phyloP scores from a whole-genome alignment of 2,797 vertebrate genomes.

The Graptemys geographica region DNA sequence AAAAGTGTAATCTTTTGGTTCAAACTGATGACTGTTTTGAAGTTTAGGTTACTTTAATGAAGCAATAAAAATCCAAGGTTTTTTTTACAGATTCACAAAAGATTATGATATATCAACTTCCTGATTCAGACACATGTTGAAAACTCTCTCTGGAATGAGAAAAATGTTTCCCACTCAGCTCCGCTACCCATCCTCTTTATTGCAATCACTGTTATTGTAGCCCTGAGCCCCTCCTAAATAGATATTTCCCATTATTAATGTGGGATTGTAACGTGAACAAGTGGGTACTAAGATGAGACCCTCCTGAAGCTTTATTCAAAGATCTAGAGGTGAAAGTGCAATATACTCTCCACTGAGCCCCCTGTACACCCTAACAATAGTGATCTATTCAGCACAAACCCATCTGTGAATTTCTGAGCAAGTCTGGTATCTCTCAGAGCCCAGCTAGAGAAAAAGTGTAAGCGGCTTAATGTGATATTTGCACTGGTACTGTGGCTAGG shows the following conservation, averaged over 20 bases:
- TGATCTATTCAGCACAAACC: fast-evolving
- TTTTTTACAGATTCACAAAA: too few relatives aligned
- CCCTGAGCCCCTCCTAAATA: not conserved
- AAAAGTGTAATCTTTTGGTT: constrained; percentile 42
- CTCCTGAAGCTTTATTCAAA: not conserved
- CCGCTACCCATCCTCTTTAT: not conserved
- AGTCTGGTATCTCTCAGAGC: not conserved
- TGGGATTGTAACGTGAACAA: not conserved
- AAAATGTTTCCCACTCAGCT: constrained; percentile 10
- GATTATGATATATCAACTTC: not conserved
- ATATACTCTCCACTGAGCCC: not conserved
- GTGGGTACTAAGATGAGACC: not conserved
- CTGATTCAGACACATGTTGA: constrained; percentile 3
- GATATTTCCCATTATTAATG: not conserved
- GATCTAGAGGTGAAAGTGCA: not conserved
- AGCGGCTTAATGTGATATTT: constrained; percentile 13
- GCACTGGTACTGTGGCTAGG: not conserved
- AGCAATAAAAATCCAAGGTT: too few relatives aligned
- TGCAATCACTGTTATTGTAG: not conserved
- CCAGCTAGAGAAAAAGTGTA: not conserved
- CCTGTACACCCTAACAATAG: not conserved
- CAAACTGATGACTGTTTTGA: constrained; percentile 67
- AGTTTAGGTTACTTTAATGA: constrained; percentile 66
- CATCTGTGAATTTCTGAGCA: not conserved
- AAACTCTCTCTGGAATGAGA: constrained; percentile 51